Conservation (phyloP, 2,113 vertebrate genomes). For the Silurus glanis region DNA sequence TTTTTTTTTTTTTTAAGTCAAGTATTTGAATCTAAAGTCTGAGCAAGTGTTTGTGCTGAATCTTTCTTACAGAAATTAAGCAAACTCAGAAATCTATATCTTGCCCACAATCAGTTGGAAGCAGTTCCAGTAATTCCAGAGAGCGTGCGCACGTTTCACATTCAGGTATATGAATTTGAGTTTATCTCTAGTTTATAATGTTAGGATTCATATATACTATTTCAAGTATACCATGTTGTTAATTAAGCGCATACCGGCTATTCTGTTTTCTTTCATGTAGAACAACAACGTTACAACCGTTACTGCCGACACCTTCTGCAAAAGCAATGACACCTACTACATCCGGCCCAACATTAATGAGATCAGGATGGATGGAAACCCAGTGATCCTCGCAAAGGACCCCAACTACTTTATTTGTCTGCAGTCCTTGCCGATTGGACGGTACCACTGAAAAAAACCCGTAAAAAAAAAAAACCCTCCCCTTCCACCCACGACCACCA, state of each 20-base stretch:
- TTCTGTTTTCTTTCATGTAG: slow-evolving; percentile 68
- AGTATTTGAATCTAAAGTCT: background rate
- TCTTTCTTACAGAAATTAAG: slow-evolving; percentile 78
- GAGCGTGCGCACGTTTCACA: slow-evolving; percentile 84
- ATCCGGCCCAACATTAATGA: slow-evolving; percentile 84
- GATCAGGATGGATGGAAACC: slow-evolving; percentile 91
- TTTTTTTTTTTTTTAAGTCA: background rate
- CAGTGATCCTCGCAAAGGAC: slow-evolving; percentile 84
- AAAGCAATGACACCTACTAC: slow-evolving; percentile 85
- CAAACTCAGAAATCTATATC: slow-evolving; percentile 80
- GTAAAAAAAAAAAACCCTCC: background rate
- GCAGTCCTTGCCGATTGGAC: slow-evolving; percentile 84
- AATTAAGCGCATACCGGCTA: background rate
- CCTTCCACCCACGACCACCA: no score
- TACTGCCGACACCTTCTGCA: slow-evolving; percentile 90
- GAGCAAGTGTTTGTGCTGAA: background rate
- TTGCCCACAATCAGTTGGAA: slow-evolving; percentile 88
- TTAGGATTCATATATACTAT: background rate
- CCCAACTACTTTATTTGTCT: slow-evolving; percentile 92
- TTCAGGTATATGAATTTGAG: slow-evolving; percentile 79
- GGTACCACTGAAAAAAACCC: slow-evolving; percentile 81
- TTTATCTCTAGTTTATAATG: background rate
- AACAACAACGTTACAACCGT: slow-evolving; percentile 92
- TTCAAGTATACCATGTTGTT: background rate
- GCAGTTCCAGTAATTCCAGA: slow-evolving; percentile 90